Percentiles rank a stretch among this genome's conserved stretches.
These are phyloP conservation scores for Bucco capensis DNA, from an alignment of 2,113 vertebrate species.

Conservation along the genomic window DNA sequence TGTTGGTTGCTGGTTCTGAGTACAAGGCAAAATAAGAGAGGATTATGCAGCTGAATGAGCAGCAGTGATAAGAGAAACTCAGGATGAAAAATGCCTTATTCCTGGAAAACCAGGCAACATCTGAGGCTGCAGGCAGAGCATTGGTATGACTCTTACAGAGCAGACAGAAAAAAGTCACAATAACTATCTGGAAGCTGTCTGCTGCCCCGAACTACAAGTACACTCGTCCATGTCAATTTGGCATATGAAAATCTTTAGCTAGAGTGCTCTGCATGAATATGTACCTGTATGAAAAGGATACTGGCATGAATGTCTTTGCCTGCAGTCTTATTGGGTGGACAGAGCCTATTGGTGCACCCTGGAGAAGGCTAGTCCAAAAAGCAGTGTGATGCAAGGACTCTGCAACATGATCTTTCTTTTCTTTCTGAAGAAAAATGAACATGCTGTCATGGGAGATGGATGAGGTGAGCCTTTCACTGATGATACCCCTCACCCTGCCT, in stretches of 20 bases:
- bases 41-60: constrained; percentile 30
- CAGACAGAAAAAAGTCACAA: not conserved
- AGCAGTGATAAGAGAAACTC: not conserved
- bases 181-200: not conserved
- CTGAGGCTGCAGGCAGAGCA: not conserved
- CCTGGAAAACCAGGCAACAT: not conserved
- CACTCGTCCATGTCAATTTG: not conserved
- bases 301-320: not conserved
- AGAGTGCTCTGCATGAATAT: not conserved
- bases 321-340: accelerated
- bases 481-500: not conserved
- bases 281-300: not conserved
- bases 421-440: not conserved
- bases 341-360: not conserved
- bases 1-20: not conserved
- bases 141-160: not conserved
- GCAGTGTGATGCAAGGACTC: not conserved
- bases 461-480: accelerated
- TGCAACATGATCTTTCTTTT: not conserved
- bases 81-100: not conserved
- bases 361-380: not conserved
- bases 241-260: not conserved
- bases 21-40: constrained; percentile 11
- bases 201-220: not conserved
- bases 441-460: accelerated